phyloP scores from a whole-genome alignment of 23 tunicate species.

The Diplosoma virens region DNA sequence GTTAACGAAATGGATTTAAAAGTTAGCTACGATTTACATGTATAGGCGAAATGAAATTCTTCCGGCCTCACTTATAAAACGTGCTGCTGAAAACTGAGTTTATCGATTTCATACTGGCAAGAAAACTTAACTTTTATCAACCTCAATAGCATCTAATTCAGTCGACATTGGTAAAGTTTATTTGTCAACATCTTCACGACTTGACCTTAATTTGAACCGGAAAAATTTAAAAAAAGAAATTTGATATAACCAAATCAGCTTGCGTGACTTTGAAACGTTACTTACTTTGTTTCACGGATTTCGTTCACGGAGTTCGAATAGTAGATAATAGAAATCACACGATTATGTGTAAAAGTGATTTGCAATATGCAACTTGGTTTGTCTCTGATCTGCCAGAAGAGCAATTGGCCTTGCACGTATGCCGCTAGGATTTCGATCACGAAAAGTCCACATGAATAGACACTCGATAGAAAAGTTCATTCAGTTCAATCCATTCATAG shows the following conservation, averaged over 20 bases:
- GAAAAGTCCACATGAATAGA: constrained; percentile 1
- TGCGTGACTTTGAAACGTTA: constrained; percentile 12
- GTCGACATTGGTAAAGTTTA: too few relatives aligned
- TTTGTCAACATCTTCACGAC: neutral
- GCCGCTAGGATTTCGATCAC: constrained; percentile 9
- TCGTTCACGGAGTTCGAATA: constrained; percentile 5
- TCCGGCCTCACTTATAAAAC: too few relatives aligned
- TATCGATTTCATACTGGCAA: too few relatives aligned
- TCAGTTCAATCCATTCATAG: too few relatives aligned
- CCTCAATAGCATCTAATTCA: too few relatives aligned
- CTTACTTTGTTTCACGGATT: constrained; percentile 1
- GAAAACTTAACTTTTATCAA: too few relatives aligned
- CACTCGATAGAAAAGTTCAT: neutral
- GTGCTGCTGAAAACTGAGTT: too few relatives aligned
- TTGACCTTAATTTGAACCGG: constrained; percentile 8
- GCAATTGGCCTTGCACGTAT: constrained; percentile 23
- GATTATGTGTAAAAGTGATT: neutral
- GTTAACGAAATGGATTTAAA: too few relatives aligned
- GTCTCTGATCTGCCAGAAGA: neutral
- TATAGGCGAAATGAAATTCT: too few relatives aligned
- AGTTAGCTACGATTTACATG: too few relatives aligned
- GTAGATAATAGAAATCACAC: constrained; percentile 3
- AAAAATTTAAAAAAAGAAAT: neutral
- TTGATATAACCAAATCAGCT: neutral
- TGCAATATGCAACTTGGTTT: neutral